Base-by-base conservation (phyloP, 2,113 vertebrate species). In the Leiothrix lutea region DNA sequence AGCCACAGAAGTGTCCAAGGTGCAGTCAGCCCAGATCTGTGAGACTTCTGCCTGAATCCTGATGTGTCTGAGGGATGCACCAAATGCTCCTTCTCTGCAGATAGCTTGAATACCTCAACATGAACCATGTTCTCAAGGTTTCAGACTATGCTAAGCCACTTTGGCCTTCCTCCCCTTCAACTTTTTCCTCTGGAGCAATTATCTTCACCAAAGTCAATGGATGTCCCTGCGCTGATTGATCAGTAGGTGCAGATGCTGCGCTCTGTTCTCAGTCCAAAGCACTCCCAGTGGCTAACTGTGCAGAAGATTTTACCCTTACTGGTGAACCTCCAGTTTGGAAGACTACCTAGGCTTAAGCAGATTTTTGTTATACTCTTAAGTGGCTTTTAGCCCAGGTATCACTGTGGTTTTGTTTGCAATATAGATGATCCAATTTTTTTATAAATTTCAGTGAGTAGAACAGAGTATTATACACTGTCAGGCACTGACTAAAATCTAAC, bases 341-440 rank as follows among this genome's bases (percentile, higher is more conserved):
- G 72, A 92, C 82, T 95, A 88, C 72, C 85, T 93, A 92, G 88
- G 75, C 72, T 83, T 88, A 74, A 79, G 72, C 48, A 92, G 38
- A 61, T 90, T 95, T 94, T 92, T 84, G 36, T 86, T 69, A 80
- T 89, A 72, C 36, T 82, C 62, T 47, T 48, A 72, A 87, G 71
- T 74, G 92, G 88, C 86, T 93, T 95, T 80, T 90, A 83, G 82
- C 75, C 94, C 82, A 90, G 88, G 47, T 88, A 93, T 95, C 93
- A 95, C 92, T 97, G 92, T 95, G 93, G 92, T 78, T 97, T 95
- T 90, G 40, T 90, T 94, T 92, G 95, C 94, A 93, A 67, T 95
- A 90, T 21, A 88, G 72, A 61, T 67, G 44, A 93, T 67, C 61
- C 57, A 16, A 35, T 61, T 94, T 88, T 88, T 92, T 28, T 88